A percentile compares a stretch with the other conserved stretches of the same genome.
Evolutionary conservation across 2,888 invertebrate species (phyloP).

Genomic region (Chironomus tentans): DNA sequence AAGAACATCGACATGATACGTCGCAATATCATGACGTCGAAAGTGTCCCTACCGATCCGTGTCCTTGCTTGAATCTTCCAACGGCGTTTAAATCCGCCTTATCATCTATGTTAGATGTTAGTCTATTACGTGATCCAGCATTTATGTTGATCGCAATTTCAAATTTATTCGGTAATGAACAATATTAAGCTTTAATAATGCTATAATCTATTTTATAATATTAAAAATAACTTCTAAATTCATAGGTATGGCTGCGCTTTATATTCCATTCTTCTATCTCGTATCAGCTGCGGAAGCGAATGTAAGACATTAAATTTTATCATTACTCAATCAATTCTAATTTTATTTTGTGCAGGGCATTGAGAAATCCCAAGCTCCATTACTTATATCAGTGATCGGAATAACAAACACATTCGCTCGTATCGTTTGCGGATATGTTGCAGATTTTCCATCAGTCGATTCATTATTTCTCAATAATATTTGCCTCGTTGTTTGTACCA

Average conservation of each 20-base stretch:
- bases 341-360: slow-evolving; percentile 51
- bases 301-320: slow-evolving; percentile 44
- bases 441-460: slow-evolving; percentile 86
- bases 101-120: slow-evolving; percentile 84
- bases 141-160: slow-evolving; percentile 88
- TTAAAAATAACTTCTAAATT: no score
- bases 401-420: slow-evolving; percentile 93
- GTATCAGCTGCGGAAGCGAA: slow-evolving; percentile 68
- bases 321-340: not conserved
- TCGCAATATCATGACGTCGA: slow-evolving; percentile 29
- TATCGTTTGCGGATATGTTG: slow-evolving; percentile 79
- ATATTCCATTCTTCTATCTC: slow-evolving; percentile 92
- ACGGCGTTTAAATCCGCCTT: slow-evolving; percentile 75
- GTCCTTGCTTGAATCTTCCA: slow-evolving; percentile 69
- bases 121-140: slow-evolving; percentile 76
- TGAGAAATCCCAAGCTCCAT: slow-evolving; percentile 60
- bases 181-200: not conserved
- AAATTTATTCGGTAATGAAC: slow-evolving; percentile 71
- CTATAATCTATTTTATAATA: not conserved
- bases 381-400: slow-evolving; percentile 72
- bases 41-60: slow-evolving; percentile 41
- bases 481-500: slow-evolving; percentile 81
- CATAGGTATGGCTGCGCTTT: slow-evolving; percentile 76
- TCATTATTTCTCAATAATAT: slow-evolving; percentile 87
- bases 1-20: slow-evolving; percentile 50